These are phyloP conservation scores for Zaprionus africanus DNA, from an alignment of 1,140 invertebrate species.

Conservation along the genomic window DNA sequence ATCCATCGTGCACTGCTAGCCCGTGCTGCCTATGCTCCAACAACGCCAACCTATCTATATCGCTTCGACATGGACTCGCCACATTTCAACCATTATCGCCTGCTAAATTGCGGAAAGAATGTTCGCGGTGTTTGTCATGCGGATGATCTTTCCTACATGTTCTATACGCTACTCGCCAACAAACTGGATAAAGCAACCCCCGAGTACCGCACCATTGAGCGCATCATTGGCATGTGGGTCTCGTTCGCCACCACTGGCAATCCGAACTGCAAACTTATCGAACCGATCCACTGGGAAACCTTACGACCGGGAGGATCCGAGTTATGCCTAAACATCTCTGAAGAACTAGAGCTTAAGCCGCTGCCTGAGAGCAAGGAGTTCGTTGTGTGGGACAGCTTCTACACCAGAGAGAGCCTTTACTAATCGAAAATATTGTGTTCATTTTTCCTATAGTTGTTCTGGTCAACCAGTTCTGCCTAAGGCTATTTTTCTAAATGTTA, in stretches of 20 bases:
- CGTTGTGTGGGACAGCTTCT: constrained; percentile 84
- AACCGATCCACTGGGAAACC: constrained; percentile 64
- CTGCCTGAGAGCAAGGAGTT: constrained; percentile 84
- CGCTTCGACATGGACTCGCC: constrained; percentile 84
- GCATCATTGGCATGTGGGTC: constrained; percentile 83
- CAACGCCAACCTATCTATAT: constrained; percentile 84
- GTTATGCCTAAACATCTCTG: constrained; percentile 82
- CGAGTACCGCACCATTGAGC: constrained; percentile 79
- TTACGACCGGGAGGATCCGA: constrained; percentile 57
- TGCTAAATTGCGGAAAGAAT: constrained; percentile 60
- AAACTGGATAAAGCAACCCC: constrained; percentile 72
- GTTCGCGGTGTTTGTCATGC: constrained; percentile 85
- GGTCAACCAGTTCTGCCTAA: neutral
- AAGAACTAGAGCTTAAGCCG: constrained; percentile 71
- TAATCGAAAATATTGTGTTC: constrained; percentile 10
- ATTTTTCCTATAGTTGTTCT: neutral
- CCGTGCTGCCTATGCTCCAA: constrained; percentile 61
- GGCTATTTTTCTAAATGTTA: too few relatives aligned
- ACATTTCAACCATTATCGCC: constrained; percentile 69
- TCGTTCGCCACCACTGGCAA: constrained; percentile 81
- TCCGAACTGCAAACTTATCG: constrained; percentile 62
- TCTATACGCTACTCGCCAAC: constrained; percentile 84
- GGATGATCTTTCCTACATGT: constrained; percentile 88
- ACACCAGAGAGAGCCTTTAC: constrained; percentile 65
- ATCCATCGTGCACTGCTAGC: constrained; percentile 78